These are phyloP conservation scores for Ceryle rudis DNA, from an alignment of 2,797 vertebrate species.

Conservation along the genomic window DNA sequence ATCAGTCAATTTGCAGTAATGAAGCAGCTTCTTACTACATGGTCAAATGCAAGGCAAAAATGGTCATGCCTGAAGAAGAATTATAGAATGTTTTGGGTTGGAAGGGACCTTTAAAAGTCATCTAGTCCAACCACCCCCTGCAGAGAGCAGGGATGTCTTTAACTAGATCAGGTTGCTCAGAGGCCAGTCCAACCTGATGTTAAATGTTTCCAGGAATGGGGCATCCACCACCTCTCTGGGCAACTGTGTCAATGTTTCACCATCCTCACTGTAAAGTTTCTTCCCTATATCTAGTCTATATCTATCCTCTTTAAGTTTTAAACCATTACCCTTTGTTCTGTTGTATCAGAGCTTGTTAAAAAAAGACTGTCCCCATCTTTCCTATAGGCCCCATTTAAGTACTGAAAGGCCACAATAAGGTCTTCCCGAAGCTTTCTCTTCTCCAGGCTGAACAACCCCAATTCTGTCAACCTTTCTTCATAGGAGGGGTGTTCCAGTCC, in stretches of 20 bases:
- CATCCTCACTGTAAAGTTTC: background rate
- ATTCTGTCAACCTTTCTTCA: background rate
- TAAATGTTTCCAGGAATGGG: background rate
- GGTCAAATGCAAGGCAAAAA: background rate
- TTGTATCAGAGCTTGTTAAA: background rate
- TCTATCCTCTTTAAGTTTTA: background rate
- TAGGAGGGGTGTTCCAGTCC: background rate
- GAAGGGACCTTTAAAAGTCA: background rate
- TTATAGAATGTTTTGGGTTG: background rate
- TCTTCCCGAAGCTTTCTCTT: background rate
- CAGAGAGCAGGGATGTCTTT: background rate
- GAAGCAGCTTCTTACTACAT: background rate
- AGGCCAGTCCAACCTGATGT: background rate
- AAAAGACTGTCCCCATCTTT: background rate
- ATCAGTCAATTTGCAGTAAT: background rate
- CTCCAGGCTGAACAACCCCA: background rate
- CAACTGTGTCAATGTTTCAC: background rate
- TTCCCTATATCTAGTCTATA: background rate
- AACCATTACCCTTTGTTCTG: background rate
- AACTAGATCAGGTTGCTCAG: background rate
- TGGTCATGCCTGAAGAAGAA: background rate
- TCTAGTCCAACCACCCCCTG: background rate
- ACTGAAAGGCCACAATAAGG: background rate
- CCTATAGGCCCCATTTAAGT: background rate
- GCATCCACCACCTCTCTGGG: background rate